Evolutionary conservation across 2,888 invertebrate genomes (phyloP).

Genomic region (Spicauda simplicius): DNA sequence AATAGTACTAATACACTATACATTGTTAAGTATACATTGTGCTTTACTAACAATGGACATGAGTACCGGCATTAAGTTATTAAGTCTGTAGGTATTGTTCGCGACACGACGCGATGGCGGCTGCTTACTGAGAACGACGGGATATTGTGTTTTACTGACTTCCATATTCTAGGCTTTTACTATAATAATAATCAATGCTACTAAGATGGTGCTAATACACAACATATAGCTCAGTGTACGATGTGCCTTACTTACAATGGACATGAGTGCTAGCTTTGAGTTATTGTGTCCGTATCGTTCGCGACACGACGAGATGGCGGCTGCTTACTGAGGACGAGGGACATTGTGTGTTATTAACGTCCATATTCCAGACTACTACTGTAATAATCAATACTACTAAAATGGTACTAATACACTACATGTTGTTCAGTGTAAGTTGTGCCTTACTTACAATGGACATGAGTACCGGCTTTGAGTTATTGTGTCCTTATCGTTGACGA

Average conservation of each 20-base stretch:
- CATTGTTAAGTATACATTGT: too few species aligned
- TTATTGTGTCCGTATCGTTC: not conserved
- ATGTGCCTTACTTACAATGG: not conserved
- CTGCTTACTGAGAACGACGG: not conserved
- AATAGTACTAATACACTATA: too few species aligned
- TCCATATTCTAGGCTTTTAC: too few species aligned
- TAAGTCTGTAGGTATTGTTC: slow-evolving; percentile 19
- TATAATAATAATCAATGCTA: too few species aligned
- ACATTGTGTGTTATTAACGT: not conserved
- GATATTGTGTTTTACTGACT: not conserved
- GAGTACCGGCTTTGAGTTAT: slow-evolving; percentile 47
- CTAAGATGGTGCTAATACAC: too few species aligned
- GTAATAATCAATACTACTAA: too few species aligned
- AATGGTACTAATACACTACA: too few species aligned
- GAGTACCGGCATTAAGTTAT: too few species aligned
- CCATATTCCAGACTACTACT: too few species aligned
- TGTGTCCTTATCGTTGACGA: slow-evolving; percentile 45
- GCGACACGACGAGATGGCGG: not conserved
- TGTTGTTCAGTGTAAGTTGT: too few species aligned
- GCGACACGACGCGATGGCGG: not conserved
- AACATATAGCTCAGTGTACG: too few species aligned
- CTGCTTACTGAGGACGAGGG: not conserved
- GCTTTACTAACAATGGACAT: not conserved
- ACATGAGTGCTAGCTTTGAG: too few species aligned
- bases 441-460: slow-evolving; percentile 38